phyloP scores from a whole-genome alignment of 2,888 invertebrate species.

The Latrodectus elegans region DNA sequence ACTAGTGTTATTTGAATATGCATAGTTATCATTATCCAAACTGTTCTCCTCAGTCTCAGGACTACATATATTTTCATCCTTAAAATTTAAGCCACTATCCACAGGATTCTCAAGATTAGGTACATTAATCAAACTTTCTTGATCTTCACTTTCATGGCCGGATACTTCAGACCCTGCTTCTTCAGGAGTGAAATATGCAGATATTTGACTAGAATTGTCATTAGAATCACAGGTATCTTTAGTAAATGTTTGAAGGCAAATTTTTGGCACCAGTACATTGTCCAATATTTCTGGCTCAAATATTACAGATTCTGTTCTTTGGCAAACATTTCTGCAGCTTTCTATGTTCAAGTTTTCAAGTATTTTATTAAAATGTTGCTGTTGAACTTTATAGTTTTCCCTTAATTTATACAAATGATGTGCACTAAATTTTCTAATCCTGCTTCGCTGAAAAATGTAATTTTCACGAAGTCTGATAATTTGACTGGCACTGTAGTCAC shows the following conservation, averaged over 20 bases:
- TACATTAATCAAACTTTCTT: slow-evolving; percentile 26
- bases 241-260: slow-evolving; percentile 50
- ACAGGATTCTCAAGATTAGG: neutral
- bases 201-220: slow-evolving; percentile 68
- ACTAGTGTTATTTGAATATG: neutral
- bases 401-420: slow-evolving; percentile 91
- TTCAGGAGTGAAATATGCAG: slow-evolving; percentile 69
- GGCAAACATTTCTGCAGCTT: slow-evolving; percentile 90
- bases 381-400: slow-evolving; percentile 96
- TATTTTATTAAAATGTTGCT: slow-evolving; percentile 94
- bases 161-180: slow-evolving; percentile 65
- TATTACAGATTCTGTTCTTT: slow-evolving; percentile 81
- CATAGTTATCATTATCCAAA: neutral
- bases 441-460: slow-evolving; percentile 94
- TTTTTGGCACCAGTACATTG: slow-evolving; percentile 62
- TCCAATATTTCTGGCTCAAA: slow-evolving; percentile 68
- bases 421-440: slow-evolving; percentile 94
- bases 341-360: slow-evolving; percentile 93
- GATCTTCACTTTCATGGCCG: slow-evolving; percentile 54
- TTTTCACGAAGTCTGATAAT: slow-evolving; percentile 95
- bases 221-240: slow-evolving; percentile 49
- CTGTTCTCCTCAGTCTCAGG: slow-evolving; percentile 1
- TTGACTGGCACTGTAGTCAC: slow-evolving; percentile 93
- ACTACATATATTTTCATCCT: neutral
- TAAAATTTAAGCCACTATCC: too few relatives aligned